These are phyloP conservation scores for Pachypeltis micranthus DNA, from an alignment of 1,140 invertebrate genomes.

Conservation along the genomic window DNA sequence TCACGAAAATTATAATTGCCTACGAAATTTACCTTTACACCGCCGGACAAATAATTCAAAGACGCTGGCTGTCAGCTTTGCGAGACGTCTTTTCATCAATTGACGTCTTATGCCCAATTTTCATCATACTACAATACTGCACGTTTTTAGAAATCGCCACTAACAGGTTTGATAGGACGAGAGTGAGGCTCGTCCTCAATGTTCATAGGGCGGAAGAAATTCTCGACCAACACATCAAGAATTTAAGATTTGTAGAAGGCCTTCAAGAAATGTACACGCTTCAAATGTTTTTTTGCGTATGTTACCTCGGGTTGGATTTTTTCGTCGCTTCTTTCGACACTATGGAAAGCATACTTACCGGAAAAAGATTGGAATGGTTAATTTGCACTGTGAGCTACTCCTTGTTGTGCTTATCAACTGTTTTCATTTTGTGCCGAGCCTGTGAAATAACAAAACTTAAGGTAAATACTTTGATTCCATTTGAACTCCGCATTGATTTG, in stretches of 20 bases:
- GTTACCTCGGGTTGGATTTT: neutral
- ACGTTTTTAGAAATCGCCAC: neutral
- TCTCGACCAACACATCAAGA: neutral
- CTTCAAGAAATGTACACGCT: neutral
- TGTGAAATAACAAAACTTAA: neutral
- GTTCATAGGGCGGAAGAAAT: neutral
- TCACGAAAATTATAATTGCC: neutral
- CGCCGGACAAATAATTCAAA: neutral
- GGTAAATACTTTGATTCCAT: too few relatives aligned
- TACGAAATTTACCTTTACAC: neutral
- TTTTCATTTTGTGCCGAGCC: neutral
- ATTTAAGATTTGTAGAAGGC: neutral
- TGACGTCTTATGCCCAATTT: neutral
- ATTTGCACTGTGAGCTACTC: neutral
- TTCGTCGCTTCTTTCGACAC: slow-evolving; percentile 1
- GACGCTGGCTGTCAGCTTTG: neutral
- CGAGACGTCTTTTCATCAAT: neutral
- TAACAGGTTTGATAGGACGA: neutral
- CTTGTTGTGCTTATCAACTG: neutral
- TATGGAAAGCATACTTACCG: neutral
- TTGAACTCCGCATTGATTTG: too few relatives aligned
- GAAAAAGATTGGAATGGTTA: neutral
- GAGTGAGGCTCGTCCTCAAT: neutral
- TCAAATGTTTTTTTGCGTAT: neutral
- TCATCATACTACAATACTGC: neutral